Percentiles rank a stretch among this genome's conserved stretches.
Evolutionary conservation across 1,140 invertebrate genomes (phyloP).

Genomic region (Trinorchestia longiramus): DNA sequence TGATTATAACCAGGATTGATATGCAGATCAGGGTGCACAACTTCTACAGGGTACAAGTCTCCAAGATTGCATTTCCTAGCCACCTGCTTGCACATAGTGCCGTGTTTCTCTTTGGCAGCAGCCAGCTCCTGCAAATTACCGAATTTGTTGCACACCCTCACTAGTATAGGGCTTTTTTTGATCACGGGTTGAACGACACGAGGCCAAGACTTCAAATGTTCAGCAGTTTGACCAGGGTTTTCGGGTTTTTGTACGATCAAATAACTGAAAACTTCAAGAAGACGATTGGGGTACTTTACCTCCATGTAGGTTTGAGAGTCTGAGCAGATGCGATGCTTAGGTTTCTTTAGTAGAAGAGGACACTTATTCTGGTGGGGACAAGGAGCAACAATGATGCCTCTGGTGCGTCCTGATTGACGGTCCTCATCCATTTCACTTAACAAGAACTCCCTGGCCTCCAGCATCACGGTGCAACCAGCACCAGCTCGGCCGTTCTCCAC

Average conservation of each 20-base stretch:
- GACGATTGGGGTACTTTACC: slow-evolving; percentile 71
- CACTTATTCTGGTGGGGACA: slow-evolving; percentile 85
- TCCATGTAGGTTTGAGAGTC: slow-evolving; percentile 78
- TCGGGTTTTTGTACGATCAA: slow-evolving; percentile 83
- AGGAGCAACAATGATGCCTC: slow-evolving; percentile 58
- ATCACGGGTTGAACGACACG: slow-evolving; percentile 80
- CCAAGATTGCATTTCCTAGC: slow-evolving; percentile 57
- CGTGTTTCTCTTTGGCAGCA: slow-evolving; percentile 81
- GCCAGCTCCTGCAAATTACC: slow-evolving; percentile 83
- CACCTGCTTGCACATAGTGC: slow-evolving; percentile 70
- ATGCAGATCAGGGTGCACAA: slow-evolving; percentile 18
- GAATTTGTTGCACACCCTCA: slow-evolving; percentile 82
- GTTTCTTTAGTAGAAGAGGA: slow-evolving; percentile 75
- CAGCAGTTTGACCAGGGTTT: slow-evolving; percentile 68
- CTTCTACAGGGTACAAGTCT: slow-evolving; percentile 59
- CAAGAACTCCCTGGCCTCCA: slow-evolving; percentile 71
- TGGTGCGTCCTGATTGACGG: slow-evolving; percentile 1
- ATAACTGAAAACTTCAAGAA: slow-evolving; percentile 79
- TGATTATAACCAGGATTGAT: not conserved
- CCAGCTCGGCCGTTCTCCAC: slow-evolving; percentile 84
- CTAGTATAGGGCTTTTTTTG: slow-evolving; percentile 77
- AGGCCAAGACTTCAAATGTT: slow-evolving; percentile 76
- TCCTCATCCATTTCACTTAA: slow-evolving; percentile 65
- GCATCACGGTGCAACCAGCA: slow-evolving; percentile 77
- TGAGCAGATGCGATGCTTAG: slow-evolving; percentile 79